A percentile compares a stretch with the other conserved stretches of the same genome.
Evolutionary conservation across 2,888 invertebrate genomes (phyloP).

Genomic region (Pristionchus entomophagus): DNA sequence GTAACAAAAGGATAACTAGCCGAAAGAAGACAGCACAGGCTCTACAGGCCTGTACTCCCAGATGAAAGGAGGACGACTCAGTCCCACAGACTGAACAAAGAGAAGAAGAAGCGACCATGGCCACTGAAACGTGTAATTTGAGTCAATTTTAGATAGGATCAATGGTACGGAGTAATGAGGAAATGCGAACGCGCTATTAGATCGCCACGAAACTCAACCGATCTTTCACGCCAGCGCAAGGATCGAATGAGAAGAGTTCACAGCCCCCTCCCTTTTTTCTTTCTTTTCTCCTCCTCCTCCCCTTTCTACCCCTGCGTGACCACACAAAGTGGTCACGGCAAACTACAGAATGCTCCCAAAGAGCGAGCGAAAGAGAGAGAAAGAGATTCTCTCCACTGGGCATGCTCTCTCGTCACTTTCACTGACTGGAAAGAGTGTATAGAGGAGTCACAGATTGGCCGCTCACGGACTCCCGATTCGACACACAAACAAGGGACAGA

Average conservation of each 20-base stretch:
- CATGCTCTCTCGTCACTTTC: neutral
- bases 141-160: neutral
- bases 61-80: neutral
- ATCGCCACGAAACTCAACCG: neutral
- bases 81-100: neutral
- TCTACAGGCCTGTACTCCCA: neutral
- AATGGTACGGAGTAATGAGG: too few relatives aligned
- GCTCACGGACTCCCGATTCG: too few relatives aligned
- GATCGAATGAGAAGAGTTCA: neutral
- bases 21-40: conserved; percentile 10
- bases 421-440: too few relatives aligned
- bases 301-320: neutral
- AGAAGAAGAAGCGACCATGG: neutral
- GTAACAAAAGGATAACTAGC: neutral
- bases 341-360: neutral
- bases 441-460: too few relatives aligned
- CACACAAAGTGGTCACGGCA: neutral
- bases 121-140: too few relatives aligned
- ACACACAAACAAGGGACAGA: too few relatives aligned
- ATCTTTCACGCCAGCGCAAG: neutral
- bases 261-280: neutral
- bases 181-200: too few relatives aligned
- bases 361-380: neutral
- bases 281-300: neutral
- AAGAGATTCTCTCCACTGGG: neutral